These are phyloP conservation scores for Megalopta genalis DNA, from an alignment of 1,140 invertebrate genomes.

Conservation along the genomic window DNA sequence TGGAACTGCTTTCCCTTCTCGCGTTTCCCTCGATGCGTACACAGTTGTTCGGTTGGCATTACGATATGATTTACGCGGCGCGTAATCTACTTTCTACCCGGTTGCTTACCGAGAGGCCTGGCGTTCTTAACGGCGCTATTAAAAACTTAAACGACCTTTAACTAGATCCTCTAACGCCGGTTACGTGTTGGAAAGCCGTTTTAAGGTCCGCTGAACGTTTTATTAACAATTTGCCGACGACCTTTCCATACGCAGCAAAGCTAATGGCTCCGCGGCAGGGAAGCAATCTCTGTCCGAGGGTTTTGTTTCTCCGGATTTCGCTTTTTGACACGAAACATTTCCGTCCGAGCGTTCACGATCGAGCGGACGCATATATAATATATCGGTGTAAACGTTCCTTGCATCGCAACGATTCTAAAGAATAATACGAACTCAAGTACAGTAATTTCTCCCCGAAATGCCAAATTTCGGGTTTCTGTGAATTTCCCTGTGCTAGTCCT, in stretches of 20 bases:
- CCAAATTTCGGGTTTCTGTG: too few species aligned
- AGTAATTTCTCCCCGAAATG: too few species aligned
- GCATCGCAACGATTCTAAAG: too few species aligned
- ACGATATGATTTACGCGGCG: neutral
- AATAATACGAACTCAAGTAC: too few species aligned
- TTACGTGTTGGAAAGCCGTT: conserved; percentile 1
- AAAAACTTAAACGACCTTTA: conserved; percentile 17
- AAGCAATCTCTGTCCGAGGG: neutral
- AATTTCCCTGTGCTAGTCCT: too few species aligned
- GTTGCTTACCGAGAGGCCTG: neutral
- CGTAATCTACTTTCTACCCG: conserved; percentile 3
- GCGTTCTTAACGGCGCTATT: conserved; percentile 11
- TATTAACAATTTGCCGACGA: conserved; percentile 10
- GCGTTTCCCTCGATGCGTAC: neutral
- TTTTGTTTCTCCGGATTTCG: too few species aligned
- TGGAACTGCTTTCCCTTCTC: neutral
- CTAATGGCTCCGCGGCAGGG: too few species aligned
- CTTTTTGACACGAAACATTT: too few species aligned
- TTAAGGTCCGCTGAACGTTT: conserved; percentile 7
- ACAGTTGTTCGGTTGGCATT: neutral
- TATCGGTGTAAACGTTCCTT: too few species aligned
- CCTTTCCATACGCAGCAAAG: neutral
- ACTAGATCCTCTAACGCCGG: neutral
- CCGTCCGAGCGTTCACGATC: too few species aligned
- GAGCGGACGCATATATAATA: neutral